Base-by-base conservation (phyloP, 1,140 invertebrate genomes). In the Drepana arcuata region DNA sequence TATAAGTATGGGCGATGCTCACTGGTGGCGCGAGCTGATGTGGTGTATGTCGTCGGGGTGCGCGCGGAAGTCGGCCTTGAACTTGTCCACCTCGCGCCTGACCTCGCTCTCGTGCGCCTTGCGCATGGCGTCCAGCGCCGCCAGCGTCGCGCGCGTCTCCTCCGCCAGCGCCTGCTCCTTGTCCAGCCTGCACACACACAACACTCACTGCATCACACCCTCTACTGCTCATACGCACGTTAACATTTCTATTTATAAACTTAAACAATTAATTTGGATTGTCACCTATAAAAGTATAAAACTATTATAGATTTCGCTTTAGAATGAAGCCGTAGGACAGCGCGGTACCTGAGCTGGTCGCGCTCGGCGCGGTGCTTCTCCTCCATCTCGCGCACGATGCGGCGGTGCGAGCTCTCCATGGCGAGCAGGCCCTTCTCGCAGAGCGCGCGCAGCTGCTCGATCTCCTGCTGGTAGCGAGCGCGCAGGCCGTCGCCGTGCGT, bases 101-200 rank as follows among this genome's bases (percentile, higher is more conserved):
- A 97, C 92, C 69, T 97, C 95, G 46, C 90, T 92, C 79, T 96
- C 93, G 71, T 97, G 95, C 1, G 94, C 94, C 73, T 96, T 95
- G 24, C 93, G 87, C 91, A 97, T 95, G 2, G 94, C 94, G 73
- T 97, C 95, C 34, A 97, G 77, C 9, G 95, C 95, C 45, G 89
- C 88, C 33, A 92, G 62, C 14, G 91, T 92, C 2, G 90, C 90
- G 72, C 95, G 92, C 3, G 94, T 95, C 81, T 96, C 94, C 73
- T 96, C 94, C 9, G 92, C 93, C 15, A 96, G 70, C 2, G 93
- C 93, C 50, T 94, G 93, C 64, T 96, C 94, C 66, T 96, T 95
- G 56, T 95, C 94, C 18, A 91, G 79, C 43, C 82, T 84, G 48
- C 2, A 62, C 10, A 21, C 9, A 2, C 9, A 21, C 34, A 18